Evolutionary conservation across 2,113 vertebrate species (phyloP), one percentile per base, ranked within the genome.

Genomic region (Hypocryptadius cinnamomeus): DNA sequence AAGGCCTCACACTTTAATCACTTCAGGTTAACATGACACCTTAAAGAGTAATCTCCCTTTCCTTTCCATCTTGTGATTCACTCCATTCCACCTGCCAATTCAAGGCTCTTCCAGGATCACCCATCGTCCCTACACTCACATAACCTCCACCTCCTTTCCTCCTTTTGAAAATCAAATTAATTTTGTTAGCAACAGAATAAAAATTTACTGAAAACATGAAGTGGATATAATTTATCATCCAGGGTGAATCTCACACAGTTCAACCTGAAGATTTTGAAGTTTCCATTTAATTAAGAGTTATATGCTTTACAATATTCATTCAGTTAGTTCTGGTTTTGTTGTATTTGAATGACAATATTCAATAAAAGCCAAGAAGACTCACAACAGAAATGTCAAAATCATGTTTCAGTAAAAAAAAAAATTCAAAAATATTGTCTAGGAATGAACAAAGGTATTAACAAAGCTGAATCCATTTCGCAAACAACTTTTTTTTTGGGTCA

Each of bases 181-280:
- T 91, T 93, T 69, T 48, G 10, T 66, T 85, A 84, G 33, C 60
- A 54, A 42, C 39, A 76, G 69, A 91, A 87, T 90, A 92, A 86
- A 96, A 93, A 64, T 74, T 87, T 93, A 44, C 81, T 83, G 87
- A 91, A 95, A 96, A 93, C 24, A 60, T 19, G 79, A 69, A 88
- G 59, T 33, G 85, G 44, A 35, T 84, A 65, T 6, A 89, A 90
- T 85, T 94, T 87, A 65, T 54, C 85, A 24, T 37, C n/a, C 3
- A 5, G 72, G 39, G 23, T 72, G 28, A 85, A 92, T 94, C 56
- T 79, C 56, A 88, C 37, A 33, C 27, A 44, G n/a, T 68, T 93
- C 64, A 87, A 69, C 40, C 59, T 70, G 33, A 65, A 68, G n/a
- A 56, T 91, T 91, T 54, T 79, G 60, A 91, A 45, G 12, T 40